These are phyloP conservation scores for Pharmacophagus antenor DNA, from an alignment of 2,888 invertebrate genomes.

Conservation along the genomic window DNA sequence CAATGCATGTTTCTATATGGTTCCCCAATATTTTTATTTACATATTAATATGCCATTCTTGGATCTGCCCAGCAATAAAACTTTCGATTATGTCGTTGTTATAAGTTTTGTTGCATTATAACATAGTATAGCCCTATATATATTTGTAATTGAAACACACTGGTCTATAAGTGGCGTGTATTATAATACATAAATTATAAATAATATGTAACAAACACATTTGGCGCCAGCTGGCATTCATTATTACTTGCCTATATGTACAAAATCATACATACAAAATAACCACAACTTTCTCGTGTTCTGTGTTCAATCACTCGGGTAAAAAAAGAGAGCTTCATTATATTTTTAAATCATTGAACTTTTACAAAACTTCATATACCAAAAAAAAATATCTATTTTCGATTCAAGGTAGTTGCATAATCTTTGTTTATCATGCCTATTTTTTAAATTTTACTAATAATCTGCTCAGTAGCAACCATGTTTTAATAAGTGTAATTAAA, in stretches of 20 bases:
- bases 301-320: too few relatives aligned
- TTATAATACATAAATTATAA: too few relatives aligned
- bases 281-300: constrained; percentile 31
- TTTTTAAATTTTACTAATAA: neutral
- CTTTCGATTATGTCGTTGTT: too few relatives aligned
- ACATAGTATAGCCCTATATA: too few relatives aligned
- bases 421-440: neutral
- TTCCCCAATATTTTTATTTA: neutral
- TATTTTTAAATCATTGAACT: constrained; percentile 34
- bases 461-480: neutral
- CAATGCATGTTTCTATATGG: neutral
- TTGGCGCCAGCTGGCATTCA: constrained; percentile 40
- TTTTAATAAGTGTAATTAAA: neutral
- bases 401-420: neutral
- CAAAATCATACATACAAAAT: constrained; percentile 27
- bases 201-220: constrained; percentile 1
- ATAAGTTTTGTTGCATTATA: too few relatives aligned
- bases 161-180: constrained; percentile 13
- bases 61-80: neutral
- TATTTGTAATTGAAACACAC: constrained; percentile 1
- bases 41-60: neutral
- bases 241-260: constrained; percentile 30
- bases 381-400: neutral
- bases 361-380: neutral
- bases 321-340: constrained; percentile 29